Conservation (phyloP, 1,140 invertebrate genomes). For the Drosophila malerkotliana region DNA sequence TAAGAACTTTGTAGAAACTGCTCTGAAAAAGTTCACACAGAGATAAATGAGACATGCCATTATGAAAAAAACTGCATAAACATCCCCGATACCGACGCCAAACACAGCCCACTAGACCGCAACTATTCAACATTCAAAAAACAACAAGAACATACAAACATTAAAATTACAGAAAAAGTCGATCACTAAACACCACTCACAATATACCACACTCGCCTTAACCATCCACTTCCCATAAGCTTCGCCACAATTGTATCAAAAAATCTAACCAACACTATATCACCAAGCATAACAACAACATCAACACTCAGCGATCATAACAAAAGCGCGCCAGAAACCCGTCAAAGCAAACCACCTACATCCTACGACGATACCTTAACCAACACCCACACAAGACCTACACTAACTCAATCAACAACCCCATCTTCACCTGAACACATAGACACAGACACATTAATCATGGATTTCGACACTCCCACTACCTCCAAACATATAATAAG, state of each 20-base stretch:
- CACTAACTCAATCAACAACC: not conserved
- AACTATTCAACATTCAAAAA: constrained; percentile 16
- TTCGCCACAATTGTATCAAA: too few species aligned
- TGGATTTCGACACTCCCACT: not conserved
- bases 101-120: constrained; percentile 29
- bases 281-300: not conserved
- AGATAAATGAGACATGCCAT: constrained; percentile 12
- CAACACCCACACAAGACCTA: not conserved
- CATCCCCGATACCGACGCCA: constrained; percentile 9
- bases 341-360: constrained; percentile 4
- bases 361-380: constrained; percentile 7
- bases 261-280: not conserved
- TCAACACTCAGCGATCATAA: not conserved
- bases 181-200: constrained; percentile 1
- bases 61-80: constrained; percentile 21
- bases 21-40: constrained; percentile 11
- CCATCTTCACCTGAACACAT: not conserved
- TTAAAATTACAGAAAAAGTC: constrained; percentile 9
- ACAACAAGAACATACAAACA: constrained; percentile 2
- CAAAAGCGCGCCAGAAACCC: not conserved
- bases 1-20: constrained; percentile 18
- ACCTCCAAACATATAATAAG: not conserved
- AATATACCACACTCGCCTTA: constrained; percentile 5
- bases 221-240: too few species aligned
- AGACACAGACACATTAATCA: not conserved